Percentiles rank a stretch among this genome's conserved stretches.
These are phyloP conservation scores for Platorchestia sp. DNA, from an alignment of 1,140 invertebrate genomes.

Conservation along the genomic window DNA sequence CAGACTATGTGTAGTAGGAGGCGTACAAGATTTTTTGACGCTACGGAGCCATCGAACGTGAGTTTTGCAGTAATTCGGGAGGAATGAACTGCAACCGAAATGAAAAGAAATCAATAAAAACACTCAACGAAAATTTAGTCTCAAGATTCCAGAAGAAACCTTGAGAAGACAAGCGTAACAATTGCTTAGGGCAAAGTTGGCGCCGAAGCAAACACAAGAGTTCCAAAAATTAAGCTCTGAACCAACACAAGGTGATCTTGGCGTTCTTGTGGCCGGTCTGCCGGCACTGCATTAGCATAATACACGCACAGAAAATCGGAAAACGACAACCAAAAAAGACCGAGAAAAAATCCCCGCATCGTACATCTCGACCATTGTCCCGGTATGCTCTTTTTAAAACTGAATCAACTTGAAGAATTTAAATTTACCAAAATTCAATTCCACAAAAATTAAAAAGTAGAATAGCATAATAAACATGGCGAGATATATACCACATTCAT, in stretches of 20 bases:
- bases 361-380: background rate
- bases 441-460: too few species aligned
- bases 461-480: too few species aligned
- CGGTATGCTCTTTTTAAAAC: background rate
- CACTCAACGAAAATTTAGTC: background rate
- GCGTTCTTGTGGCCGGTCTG: slow-evolving; percentile 18
- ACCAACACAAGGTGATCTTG: slow-evolving; percentile 18
- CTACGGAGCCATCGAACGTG: too few species aligned
- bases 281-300: slow-evolving; percentile 43
- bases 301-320: slow-evolving; percentile 8
- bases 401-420: too few species aligned
- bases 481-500: too few species aligned
- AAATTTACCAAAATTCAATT: too few species aligned
- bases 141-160: background rate
- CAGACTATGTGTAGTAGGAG: background rate
- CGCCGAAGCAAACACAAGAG: background rate
- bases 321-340: background rate
- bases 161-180: background rate
- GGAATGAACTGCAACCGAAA: background rate
- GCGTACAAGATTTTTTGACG: background rate
- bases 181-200: background rate
- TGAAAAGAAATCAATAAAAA: background rate
- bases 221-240: background rate
- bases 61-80: background rate
- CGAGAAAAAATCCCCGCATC: background rate